Conservation (phyloP, 2,888 invertebrate genomes). For the Sphaerophoria taeniata region DNA sequence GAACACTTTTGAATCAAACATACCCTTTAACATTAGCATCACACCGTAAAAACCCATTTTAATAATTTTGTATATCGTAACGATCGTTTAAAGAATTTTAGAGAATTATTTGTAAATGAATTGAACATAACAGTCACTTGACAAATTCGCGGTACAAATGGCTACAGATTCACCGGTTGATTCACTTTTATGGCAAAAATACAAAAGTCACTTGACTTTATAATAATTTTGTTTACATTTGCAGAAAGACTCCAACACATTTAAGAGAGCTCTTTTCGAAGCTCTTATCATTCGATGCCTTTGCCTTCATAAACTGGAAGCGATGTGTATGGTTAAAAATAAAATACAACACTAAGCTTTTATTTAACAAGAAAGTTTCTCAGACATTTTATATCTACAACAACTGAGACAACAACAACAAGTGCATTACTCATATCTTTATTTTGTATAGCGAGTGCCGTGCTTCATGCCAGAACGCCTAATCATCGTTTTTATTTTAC, state of each 20-base stretch:
- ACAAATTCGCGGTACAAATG: conserved; percentile 50
- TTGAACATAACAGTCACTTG: conserved; percentile 60
- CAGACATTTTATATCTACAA: too few relatives aligned
- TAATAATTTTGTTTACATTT: conserved; percentile 28
- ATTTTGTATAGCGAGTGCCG: conserved; percentile 26
- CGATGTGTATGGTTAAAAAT: conserved; percentile 46
- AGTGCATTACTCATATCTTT: conserved; percentile 59
- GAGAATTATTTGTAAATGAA: conserved; percentile 18
- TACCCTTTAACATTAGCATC: conserved; percentile 57
- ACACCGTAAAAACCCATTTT: conserved; percentile 56
- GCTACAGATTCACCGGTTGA: conserved; percentile 49
- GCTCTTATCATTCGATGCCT: conserved; percentile 53
- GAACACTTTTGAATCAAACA: too few relatives aligned
- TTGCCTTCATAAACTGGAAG: conserved; percentile 66
- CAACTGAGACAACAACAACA: not conserved
- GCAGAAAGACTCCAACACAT: conserved; percentile 30
- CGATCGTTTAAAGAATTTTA: conserved; percentile 20
- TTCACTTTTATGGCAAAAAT: conserved; percentile 62
- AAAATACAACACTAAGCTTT: conserved; percentile 65
- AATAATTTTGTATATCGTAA: not conserved
- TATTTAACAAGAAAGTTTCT: conserved; percentile 44
- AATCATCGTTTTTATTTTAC: conserved; percentile 53
- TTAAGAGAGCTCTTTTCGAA: not conserved
- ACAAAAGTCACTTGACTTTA: conserved; percentile 34
- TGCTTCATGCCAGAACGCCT: conserved; percentile 26